Conservation (phyloP, 1,140 invertebrate species). For the Temnothorax longispinosus region DNA sequence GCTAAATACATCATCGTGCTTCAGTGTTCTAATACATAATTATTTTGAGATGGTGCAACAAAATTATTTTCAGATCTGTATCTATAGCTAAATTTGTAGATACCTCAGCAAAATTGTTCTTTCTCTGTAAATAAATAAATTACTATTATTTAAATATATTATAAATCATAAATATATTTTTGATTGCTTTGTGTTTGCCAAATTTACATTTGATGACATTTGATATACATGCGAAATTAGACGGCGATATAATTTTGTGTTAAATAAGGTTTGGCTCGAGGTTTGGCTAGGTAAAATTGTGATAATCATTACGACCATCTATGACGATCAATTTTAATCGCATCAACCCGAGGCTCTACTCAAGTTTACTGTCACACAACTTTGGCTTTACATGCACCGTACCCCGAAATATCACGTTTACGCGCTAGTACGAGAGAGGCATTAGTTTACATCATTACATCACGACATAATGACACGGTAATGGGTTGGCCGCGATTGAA, state of each 20-base stretch:
- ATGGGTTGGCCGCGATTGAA: conserved; percentile 59
- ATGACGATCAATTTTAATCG: not conserved
- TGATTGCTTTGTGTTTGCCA: not conserved
- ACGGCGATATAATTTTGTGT: not conserved
- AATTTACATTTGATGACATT: not conserved
- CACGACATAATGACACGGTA: conserved; percentile 55
- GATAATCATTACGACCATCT: not conserved
- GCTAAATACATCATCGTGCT: no score
- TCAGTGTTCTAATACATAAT: no score
- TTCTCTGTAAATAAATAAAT: no score
- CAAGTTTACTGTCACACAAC: not conserved
- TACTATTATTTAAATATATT: not conserved
- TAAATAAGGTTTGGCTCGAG: not conserved
- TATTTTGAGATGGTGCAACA: no score
- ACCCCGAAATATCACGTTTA: not conserved
- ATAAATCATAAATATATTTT: not conserved
- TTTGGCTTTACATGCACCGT: not conserved
- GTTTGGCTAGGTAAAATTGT: not conserved
- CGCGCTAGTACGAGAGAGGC: not conserved
- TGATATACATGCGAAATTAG: not conserved
- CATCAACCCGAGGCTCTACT: not conserved
- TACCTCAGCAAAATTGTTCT: no score
- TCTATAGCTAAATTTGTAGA: no score
- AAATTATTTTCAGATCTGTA: no score
- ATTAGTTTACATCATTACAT: conserved; percentile 42